phyloP scores from a whole-genome alignment of 2,113 vertebrate species.

The Semnornis frantzii region DNA sequence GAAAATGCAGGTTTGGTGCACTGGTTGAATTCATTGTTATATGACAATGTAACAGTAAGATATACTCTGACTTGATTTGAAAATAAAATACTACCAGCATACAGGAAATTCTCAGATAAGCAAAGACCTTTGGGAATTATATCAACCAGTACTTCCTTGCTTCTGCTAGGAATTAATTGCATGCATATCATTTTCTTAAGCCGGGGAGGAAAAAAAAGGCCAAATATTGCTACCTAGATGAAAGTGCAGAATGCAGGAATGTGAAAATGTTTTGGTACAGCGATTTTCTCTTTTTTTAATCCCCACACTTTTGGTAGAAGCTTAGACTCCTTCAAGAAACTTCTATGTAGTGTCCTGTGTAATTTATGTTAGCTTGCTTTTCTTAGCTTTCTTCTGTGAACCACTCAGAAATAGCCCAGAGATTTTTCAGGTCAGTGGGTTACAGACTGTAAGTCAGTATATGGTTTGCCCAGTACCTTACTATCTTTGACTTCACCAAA shows the following conservation, averaged over 20 bases:
- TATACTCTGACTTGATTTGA: background rate
- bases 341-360: background rate
- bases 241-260: background rate
- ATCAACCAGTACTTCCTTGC: background rate
- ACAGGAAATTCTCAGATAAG: background rate
- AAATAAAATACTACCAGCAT: background rate
- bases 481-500: background rate
- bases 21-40: background rate
- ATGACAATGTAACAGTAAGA: background rate
- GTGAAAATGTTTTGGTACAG: background rate
- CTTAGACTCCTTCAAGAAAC: too few relatives aligned
- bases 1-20: background rate
- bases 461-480: background rate
- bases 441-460: background rate
- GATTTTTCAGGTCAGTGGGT: background rate
- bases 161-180: background rate
- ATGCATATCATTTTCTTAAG: background rate
- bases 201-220: background rate
- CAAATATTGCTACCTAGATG: background rate
- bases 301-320: background rate
- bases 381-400: background rate
- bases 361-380: background rate
- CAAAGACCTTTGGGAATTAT: background rate
- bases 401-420: background rate
- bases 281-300: background rate